A percentile compares a stretch with the other conserved stretches of the same genome.
Evolutionary conservation across 2,888 invertebrate species (phyloP).

Genomic region (Griposia aprilina): DNA sequence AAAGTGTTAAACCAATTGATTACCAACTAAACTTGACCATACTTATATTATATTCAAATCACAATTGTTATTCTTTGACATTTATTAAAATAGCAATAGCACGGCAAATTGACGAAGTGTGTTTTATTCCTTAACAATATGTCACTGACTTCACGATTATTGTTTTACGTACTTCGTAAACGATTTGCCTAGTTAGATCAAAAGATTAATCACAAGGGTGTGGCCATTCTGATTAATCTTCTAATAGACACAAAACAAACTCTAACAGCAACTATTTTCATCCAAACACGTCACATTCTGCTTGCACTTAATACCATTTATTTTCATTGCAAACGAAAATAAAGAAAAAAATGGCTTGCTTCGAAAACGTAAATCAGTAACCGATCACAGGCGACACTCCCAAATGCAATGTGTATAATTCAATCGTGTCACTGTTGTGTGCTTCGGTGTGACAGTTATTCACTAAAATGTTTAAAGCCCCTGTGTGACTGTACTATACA

Average conservation of each 20-base stretch:
- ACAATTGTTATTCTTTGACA: background rate
- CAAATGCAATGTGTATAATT: conserved; percentile 60
- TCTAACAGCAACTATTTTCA: conserved; percentile 38
- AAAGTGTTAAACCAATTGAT: background rate
- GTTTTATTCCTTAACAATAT: background rate
- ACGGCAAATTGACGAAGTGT: background rate
- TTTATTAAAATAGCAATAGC: background rate
- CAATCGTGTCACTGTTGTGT: conserved; percentile 57
- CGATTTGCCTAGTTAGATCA: background rate
- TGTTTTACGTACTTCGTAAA: background rate
- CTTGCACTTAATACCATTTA: conserved; percentile 46
- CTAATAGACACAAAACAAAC: background rate
- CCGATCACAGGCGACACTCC: conserved; percentile 56
- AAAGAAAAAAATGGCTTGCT: conserved; percentile 25
- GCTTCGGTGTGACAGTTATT: conserved; percentile 35
- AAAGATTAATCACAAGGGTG: too few relatives aligned
- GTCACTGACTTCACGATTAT: background rate
- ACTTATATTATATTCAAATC: background rate
- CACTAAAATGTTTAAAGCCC: conserved; percentile 40
- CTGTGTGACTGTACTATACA: conserved; percentile 7
- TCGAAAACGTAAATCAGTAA: conserved; percentile 57
- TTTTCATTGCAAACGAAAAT: conserved; percentile 41
- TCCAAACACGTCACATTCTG: conserved; percentile 41
- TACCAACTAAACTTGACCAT: background rate
- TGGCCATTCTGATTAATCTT: background rate